Conservation (phyloP, 2,888 invertebrate species). For the Calliopum simillimum region DNA sequence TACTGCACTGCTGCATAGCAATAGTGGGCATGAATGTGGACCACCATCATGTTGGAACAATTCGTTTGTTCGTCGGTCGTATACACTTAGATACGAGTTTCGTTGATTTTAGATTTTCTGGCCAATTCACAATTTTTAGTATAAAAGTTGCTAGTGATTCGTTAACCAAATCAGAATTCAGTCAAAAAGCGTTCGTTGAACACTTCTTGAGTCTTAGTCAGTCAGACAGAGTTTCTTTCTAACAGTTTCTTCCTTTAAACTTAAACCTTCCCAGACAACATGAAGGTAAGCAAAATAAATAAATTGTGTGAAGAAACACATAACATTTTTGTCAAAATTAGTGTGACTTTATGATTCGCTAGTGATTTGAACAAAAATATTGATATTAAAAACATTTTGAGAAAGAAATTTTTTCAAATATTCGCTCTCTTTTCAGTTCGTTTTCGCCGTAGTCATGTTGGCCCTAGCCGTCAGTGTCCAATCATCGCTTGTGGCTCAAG, state of each 20-base stretch:
- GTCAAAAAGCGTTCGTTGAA: slow-evolving; percentile 60
- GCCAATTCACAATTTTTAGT: slow-evolving; percentile 51
- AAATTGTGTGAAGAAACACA: not conserved
- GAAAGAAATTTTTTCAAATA: no score
- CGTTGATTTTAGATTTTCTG: slow-evolving; percentile 2
- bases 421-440: slow-evolving; percentile 50
- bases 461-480: slow-evolving; percentile 60
- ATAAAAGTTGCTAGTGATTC: slow-evolving; percentile 64
- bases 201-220: slow-evolving; percentile 50
- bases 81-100: slow-evolving; percentile 4
- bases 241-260: slow-evolving; percentile 12
- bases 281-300: slow-evolving; percentile 58
- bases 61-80: no score
- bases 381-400: no score
- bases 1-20: not conserved
- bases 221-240: slow-evolving; percentile 20
- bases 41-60: slow-evolving; percentile 1
- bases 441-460: slow-evolving; percentile 58
- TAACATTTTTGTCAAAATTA: not conserved
- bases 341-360: no score
- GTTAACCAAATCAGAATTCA: slow-evolving; percentile 64
- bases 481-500: slow-evolving; percentile 57
- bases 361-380: no score
- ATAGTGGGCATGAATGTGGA: slow-evolving; percentile 2
- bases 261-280: slow-evolving; percentile 53